Evolutionary conservation across 1,140 invertebrate genomes (phyloP), one percentile per base, ranked within the genome.

Genomic region (Dreissena rostriformis): DNA sequence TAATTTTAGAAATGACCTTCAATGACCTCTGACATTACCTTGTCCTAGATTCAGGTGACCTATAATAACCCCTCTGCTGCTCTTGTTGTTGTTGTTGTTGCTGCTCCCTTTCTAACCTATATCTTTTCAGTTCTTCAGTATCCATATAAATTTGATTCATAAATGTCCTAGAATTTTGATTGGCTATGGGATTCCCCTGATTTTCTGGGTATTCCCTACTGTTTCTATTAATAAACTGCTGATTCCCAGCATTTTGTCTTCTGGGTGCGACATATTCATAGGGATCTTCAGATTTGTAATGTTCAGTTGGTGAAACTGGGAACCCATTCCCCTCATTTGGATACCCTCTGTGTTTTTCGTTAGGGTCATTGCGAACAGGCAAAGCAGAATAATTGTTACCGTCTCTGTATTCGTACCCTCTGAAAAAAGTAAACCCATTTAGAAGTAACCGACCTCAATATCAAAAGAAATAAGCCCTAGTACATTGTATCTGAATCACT

Each of bases 71-170:
- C 61, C 57, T 53, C 29, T 79, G 63, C 24, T 51, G 51, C 61
- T 55, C 22, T 71, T 79, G 77, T 29, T 79, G 63, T 24, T 51
- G 63, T 24, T 51, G 51, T 61, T 55, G 39, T 57, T 82, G 70
- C 24, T 63, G 57, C 39, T 77, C 52, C 77, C 85, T 74, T 57
- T 71, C 75, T 81, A 78, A 22, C 52, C 86, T 78, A 22, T 89
- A 63, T 68, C 86, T 82, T 66, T 87, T 86, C 55, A 91, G 53
- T 17, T 93, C 90, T 17, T 81, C 73, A 52, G 89, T 88, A 67
- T 92, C 91, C 91, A 92, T 93, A 79, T 93, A 93, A 52, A 91
- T 89, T 65, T 90, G 87, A 85, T 93, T 93, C 29, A 88, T 85
- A 78, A 90, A 92, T 29, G 90, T 88, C 75, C 87, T n/a, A 28